A percentile compares a stretch with the other conserved stretches of the same genome.
Evolutionary conservation across 2,797 vertebrate genomes (phyloP).

Genomic region (Periparus ater): DNA sequence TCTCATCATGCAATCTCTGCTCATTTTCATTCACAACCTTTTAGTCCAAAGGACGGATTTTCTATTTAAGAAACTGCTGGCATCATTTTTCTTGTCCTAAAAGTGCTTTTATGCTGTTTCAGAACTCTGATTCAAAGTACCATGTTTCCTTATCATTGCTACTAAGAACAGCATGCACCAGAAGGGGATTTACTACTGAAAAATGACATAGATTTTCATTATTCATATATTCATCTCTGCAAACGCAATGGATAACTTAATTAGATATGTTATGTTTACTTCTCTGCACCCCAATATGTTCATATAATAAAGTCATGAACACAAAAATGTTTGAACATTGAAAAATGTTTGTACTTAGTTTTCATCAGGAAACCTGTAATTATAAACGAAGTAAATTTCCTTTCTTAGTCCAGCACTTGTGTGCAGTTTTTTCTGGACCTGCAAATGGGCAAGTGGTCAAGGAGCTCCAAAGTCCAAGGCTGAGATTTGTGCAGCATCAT

Average conservation of each 20-base stretch:
- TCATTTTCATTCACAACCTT: neutral
- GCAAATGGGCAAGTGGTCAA: neutral
- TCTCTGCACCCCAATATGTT: neutral
- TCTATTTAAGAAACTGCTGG: neutral
- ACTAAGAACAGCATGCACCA: neutral
- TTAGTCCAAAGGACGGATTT: neutral
- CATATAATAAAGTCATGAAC: neutral
- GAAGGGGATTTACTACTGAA: neutral
- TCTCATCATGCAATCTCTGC: neutral
- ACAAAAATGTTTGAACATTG: neutral
- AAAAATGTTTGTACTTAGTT: neutral
- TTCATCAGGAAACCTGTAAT: neutral
- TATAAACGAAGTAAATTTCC: neutral
- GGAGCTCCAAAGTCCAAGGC: neutral
- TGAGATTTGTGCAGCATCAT: neutral
- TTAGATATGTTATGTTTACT: neutral
- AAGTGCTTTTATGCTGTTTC: neutral
- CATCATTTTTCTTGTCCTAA: neutral
- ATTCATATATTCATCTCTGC: neutral
- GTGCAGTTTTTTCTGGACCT: neutral
- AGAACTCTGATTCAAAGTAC: neutral
- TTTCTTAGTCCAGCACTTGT: neutral
- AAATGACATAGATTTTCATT: neutral
- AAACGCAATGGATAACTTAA: neutral
- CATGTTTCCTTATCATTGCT: neutral